These are phyloP conservation scores for Epicampocera succincta DNA, from an alignment of 2,888 invertebrate genomes.

Conservation along the genomic window DNA sequence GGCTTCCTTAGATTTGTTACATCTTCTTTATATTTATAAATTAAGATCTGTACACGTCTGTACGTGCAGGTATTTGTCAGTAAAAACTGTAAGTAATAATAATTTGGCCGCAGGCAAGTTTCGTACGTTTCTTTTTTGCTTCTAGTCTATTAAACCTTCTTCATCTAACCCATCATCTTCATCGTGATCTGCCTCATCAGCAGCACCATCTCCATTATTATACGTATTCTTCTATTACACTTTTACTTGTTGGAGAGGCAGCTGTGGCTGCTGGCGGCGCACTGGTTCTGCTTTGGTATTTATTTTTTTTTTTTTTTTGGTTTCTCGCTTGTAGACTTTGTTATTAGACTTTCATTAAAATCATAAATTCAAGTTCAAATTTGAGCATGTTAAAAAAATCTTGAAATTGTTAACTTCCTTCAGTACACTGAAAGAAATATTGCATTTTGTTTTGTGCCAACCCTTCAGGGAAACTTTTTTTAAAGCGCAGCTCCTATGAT, in stretches of 20 bases:
- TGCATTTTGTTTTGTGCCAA: neutral
- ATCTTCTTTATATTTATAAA: conserved; percentile 34
- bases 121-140: conserved; percentile 5
- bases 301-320: no score
- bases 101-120: conserved; percentile 53
- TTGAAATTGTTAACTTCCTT: neutral
- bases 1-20: neutral
- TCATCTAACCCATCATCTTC: conserved; percentile 29
- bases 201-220: conserved; percentile 61
- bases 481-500: no score
- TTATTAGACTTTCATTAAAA: conserved; percentile 68
- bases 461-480: no score
- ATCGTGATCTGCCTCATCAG: conserved; percentile 47
- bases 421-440: conserved; percentile 36
- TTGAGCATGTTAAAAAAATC: conserved; percentile 27
- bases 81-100: conserved; percentile 53
- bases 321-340: conserved; percentile 16
- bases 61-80: conserved; percentile 52
- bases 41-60: conserved; percentile 14
- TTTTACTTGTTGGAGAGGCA: conserved; percentile 51
- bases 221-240: conserved; percentile 65
- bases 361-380: conserved; percentile 69
- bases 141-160: neutral
- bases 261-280: conserved; percentile 13
- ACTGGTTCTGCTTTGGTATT: no score